These are phyloP conservation scores for Haliclona indistincta DNA, from an alignment of 37 sponge, comb jelly and placozoan genomes.

Conservation along the genomic window DNA sequence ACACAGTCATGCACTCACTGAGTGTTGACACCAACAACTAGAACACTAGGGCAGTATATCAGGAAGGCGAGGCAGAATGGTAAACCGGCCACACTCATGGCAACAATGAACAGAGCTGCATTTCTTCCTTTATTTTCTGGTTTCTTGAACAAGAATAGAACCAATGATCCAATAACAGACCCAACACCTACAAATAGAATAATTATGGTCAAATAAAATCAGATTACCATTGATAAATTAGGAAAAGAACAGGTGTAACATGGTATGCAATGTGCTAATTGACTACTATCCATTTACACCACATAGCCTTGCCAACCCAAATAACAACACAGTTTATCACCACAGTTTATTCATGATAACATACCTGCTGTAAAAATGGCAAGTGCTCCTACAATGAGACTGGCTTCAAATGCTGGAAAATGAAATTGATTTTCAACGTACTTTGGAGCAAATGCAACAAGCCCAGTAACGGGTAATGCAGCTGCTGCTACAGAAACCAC, in stretches of 20 bases:
- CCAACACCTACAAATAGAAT: not conserved
- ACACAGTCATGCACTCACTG: not conserved
- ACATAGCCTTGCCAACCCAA: too few species aligned
- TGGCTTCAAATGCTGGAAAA: slow-evolving; percentile 1
- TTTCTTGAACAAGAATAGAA: slow-evolving; percentile 18
- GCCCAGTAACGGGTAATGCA: slow-evolving; percentile 28
- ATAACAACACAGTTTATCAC: not conserved
- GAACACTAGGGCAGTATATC: slow-evolving; percentile 25
- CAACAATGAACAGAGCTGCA: slow-evolving; percentile 29
- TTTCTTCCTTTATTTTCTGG: slow-evolving; percentile 24
- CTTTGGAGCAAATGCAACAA: slow-evolving; percentile 46
- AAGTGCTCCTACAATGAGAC: slow-evolving; percentile 12
- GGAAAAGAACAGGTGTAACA: too few species aligned
- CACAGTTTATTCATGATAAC: not conserved
- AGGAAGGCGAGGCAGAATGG: slow-evolving; percentile 34
- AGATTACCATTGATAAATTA: too few species aligned
- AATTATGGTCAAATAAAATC: too few species aligned
- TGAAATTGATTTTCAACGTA: slow-evolving; percentile 48
- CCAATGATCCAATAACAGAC: slow-evolving; percentile 3
- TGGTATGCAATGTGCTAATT: too few species aligned
- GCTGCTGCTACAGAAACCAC: slow-evolving; percentile 30
- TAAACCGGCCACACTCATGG: slow-evolving; percentile 6
- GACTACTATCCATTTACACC: too few species aligned
- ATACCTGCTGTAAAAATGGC: not conserved
- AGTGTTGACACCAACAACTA: slow-evolving; percentile 27